Conservation (phyloP, 2,797 vertebrate species). For the Synaphobranchus kaupii region DNA sequence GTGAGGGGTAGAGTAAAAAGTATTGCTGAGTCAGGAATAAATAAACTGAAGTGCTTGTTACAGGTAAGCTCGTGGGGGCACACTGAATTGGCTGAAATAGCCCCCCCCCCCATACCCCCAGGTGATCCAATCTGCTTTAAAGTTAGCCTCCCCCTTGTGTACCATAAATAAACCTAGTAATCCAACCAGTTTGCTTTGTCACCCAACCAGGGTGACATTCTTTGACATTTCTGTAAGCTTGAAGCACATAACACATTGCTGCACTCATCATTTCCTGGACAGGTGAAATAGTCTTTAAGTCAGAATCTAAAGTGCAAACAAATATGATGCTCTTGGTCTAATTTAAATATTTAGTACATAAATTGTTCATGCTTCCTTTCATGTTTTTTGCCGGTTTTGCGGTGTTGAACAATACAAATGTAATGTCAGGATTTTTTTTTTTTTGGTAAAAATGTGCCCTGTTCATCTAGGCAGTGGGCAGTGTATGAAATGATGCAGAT, state of each 20-base stretch:
- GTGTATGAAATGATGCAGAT: neutral
- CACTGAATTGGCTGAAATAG: neutral
- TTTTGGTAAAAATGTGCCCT: neutral
- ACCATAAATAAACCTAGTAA: neutral
- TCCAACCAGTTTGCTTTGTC: neutral
- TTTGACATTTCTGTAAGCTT: neutral
- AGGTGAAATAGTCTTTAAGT: neutral
- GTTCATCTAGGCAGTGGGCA: neutral
- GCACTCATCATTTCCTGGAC: neutral
- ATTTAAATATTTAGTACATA: conserved; percentile 23
- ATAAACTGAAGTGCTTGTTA: neutral
- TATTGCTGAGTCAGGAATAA: neutral
- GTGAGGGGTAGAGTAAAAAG: neutral
- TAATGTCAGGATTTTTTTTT: neutral
- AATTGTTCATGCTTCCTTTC: neutral
- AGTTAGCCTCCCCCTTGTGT: neutral
- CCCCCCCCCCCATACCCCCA: neutral
- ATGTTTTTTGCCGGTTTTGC: neutral
- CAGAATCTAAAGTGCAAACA: neutral
- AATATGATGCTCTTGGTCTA: conserved; percentile 3
- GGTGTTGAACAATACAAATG: neutral
- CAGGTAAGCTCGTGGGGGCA: neutral
- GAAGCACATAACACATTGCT: neutral
- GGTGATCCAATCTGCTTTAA: neutral
- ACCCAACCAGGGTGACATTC: neutral